phyloP scores from a whole-genome alignment of 2,113 vertebrate genomes.

The Calyptomena viridis region DNA sequence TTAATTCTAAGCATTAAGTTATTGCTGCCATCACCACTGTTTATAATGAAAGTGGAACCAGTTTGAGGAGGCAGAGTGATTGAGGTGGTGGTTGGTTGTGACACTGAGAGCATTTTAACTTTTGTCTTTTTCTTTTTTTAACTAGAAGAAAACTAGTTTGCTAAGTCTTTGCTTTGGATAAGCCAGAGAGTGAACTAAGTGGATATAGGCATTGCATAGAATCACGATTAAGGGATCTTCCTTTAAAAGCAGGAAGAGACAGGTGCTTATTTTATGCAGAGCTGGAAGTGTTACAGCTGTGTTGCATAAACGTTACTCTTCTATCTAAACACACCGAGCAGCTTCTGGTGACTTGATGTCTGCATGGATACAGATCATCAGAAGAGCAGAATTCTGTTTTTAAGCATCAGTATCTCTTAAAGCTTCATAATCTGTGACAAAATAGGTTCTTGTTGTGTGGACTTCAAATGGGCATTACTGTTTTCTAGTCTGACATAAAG shows the following conservation, averaged over 20 bases:
- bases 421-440: not conserved
- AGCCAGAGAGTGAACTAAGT: not conserved
- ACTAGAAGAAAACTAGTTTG: slow-evolving; percentile 54
- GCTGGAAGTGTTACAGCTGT: not conserved
- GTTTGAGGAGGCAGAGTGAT: not conserved
- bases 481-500: not conserved
- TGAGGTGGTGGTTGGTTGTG: not conserved
- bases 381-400: not conserved
- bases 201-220: not conserved
- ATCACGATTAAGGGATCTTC: not conserved
- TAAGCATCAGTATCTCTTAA: not conserved
- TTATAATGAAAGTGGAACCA: not conserved
- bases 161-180: slow-evolving; percentile 86
- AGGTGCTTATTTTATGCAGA: not conserved
- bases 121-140: slow-evolving; percentile 3
- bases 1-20: slow-evolving; percentile 4
- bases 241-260: not conserved
- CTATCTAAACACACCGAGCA: not conserved
- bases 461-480: not conserved
- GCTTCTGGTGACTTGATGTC: not conserved
- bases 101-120: not conserved
- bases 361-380: not conserved
- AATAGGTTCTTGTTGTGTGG: not conserved
- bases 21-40: not conserved
- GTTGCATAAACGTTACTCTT: not conserved